phyloP scores from a whole-genome alignment of 2,113 vertebrate genomes.

The Desmodus rotundus region DNA sequence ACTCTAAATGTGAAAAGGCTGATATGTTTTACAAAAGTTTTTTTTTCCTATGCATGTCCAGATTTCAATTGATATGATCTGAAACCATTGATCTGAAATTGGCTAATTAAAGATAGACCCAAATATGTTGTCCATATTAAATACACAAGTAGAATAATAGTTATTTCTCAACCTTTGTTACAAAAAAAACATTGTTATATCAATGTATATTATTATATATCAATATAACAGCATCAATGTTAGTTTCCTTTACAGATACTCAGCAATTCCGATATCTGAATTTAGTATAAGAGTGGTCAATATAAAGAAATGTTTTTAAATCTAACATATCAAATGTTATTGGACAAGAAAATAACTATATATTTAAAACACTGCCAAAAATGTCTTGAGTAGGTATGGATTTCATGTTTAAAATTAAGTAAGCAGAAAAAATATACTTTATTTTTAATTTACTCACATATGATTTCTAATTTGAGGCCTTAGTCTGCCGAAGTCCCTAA shows the following conservation, averaged over 20 bases:
- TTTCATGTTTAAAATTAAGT: not conserved
- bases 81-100: not conserved
- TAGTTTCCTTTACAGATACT: not conserved
- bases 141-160: not conserved
- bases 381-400: not conserved
- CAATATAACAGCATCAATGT: not conserved
- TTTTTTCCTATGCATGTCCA: not conserved
- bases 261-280: not conserved
- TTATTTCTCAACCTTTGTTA: not conserved
- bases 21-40: not conserved
- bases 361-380: not conserved
- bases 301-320: not conserved
- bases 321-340: not conserved
- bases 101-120: not conserved
- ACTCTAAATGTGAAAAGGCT: constrained; percentile 24
- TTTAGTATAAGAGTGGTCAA: not conserved
- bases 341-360: not conserved
- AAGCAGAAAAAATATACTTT: not conserved
- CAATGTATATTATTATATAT: no score
- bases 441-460: not conserved
- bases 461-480: not conserved
- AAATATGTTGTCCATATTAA: not conserved
- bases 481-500: not conserved
- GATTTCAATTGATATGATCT: not conserved
- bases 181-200: no score